Percentiles rank a stretch among this genome's conserved stretches.
phyloP scores from a whole-genome alignment of 2,113 vertebrate species.

The Sylvietta virens region DNA sequence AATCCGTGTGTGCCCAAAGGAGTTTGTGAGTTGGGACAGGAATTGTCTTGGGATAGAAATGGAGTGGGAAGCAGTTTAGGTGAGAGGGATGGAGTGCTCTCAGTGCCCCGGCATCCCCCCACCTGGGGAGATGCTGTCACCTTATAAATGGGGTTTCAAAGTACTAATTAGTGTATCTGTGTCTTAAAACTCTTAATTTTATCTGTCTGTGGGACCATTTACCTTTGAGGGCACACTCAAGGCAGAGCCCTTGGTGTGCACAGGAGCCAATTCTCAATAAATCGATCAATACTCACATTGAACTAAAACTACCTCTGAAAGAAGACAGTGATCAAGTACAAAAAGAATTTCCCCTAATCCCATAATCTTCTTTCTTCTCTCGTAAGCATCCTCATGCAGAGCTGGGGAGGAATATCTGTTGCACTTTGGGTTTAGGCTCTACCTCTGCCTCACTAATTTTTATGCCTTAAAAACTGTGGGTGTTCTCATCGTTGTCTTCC shows the following conservation, averaged over 20 bases:
- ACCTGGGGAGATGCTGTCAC: not conserved
- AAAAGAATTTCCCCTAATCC: not conserved
- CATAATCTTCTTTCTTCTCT: not conserved
- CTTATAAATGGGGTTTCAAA: not conserved
- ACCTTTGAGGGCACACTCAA: not conserved
- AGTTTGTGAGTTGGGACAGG: not conserved
- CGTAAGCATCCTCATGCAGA: not conserved
- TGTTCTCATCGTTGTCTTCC: not conserved
- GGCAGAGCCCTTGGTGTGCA: not conserved
- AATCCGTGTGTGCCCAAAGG: not conserved
- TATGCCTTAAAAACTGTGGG: not conserved
- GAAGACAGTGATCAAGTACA: not conserved
- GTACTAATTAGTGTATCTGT: not conserved
- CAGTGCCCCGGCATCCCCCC: not conserved
- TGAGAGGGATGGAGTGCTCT: not conserved
- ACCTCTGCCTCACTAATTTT: not conserved
- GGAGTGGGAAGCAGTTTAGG: not conserved
- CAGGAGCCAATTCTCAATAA: not conserved
- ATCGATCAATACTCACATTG: not conserved
- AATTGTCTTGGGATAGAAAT: not conserved
- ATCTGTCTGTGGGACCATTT: not conserved
- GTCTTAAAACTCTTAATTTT: not conserved
- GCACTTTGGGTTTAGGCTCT: not conserved
- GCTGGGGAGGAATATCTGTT: not conserved
- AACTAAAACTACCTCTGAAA: not conserved